Evolutionary conservation across 2,797 vertebrate genomes (phyloP), one percentile per base, ranked within the genome.

Genomic region (Gouania willdenowi): DNA sequence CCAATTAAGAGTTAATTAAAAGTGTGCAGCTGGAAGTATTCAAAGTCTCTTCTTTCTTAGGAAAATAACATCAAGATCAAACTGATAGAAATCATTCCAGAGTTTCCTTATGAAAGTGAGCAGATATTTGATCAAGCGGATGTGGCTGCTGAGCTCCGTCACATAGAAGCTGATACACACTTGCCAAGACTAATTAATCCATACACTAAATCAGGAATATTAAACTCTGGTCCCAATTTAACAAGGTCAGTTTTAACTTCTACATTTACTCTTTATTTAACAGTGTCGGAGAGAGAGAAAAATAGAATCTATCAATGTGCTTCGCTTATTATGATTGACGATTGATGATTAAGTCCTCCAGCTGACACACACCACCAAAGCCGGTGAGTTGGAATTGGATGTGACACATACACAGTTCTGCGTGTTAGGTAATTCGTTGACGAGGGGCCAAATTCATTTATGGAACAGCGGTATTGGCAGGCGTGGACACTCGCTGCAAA

Each of bases 321-420:
- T 75, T 78, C 43, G 61, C 79, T 84, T 85, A 84, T 84, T 82
- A 87, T 84, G 85, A 87, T 84, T 87, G 85, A 87, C 80, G 82
- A 87, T 87, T 84, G 81, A 87, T 85, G 80, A 85, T 85, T 87
- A 85, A 87, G 85, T 87, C 82, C 75, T 85, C 82, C 82, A 81
- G 83, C 82, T 82, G 82, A 83, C 83, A 83, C 81, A 79, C 79
- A 79, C 76, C 82, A 75, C 73, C 81, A 79, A 86, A 86, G 83
- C 81, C 81, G 74, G 83, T 83, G 77, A 85, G 79, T 82, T 84
- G 78, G 82, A 87, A 86, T 86, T 86, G 79, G 82, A 85, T 85
- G 78, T 86, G 81, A 85, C 82, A 88, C 83, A 77, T 83, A 85
- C 81, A 86, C 83, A 81, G 83, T 83, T 85, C 81, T 85, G 77